Conservation (phyloP, 2,797 vertebrate genomes). For the Sebastes oblongus region DNA sequence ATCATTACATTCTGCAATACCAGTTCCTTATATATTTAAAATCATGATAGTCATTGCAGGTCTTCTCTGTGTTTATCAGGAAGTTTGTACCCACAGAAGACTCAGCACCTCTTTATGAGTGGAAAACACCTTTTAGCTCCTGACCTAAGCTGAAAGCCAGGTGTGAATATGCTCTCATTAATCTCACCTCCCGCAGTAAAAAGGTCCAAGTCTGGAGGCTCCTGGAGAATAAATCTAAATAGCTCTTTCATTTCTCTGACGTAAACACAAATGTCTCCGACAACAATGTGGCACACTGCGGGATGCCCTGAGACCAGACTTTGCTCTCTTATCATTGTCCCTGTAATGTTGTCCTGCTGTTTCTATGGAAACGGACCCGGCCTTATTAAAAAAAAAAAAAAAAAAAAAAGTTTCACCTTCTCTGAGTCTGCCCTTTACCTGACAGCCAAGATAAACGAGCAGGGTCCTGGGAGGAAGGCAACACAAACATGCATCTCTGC, state of each 20-base stretch:
- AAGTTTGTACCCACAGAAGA: slow-evolving; percentile 55
- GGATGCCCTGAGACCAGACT: slow-evolving; percentile 68
- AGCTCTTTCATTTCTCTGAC: slow-evolving; percentile 66
- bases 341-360: slow-evolving; percentile 76
- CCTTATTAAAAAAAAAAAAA: slow-evolving; percentile 76
- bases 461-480: slow-evolving; percentile 74
- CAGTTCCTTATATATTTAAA: neutral
- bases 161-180: slow-evolving; percentile 74
- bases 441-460: slow-evolving; percentile 83
- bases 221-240: slow-evolving; percentile 66
- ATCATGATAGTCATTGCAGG: neutral
- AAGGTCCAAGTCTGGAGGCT: slow-evolving; percentile 55
- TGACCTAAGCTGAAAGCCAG: slow-evolving; percentile 62
- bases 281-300: slow-evolving; percentile 50
- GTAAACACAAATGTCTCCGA: slow-evolving; percentile 63
- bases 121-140: slow-evolving; percentile 73
- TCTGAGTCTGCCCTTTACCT: slow-evolving; percentile 80
- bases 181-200: slow-evolving; percentile 68
- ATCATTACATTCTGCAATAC: neutral
- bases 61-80: slow-evolving; percentile 27
- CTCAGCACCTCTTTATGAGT: slow-evolving; percentile 64
- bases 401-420: slow-evolving; percentile 80
- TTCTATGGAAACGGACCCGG: slow-evolving; percentile 76
- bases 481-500: slow-evolving; percentile 81
- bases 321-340: slow-evolving; percentile 69